These are phyloP conservation scores for Pluvianellus socialis DNA, from an alignment of 2,113 vertebrate genomes.

Conservation along the genomic window DNA sequence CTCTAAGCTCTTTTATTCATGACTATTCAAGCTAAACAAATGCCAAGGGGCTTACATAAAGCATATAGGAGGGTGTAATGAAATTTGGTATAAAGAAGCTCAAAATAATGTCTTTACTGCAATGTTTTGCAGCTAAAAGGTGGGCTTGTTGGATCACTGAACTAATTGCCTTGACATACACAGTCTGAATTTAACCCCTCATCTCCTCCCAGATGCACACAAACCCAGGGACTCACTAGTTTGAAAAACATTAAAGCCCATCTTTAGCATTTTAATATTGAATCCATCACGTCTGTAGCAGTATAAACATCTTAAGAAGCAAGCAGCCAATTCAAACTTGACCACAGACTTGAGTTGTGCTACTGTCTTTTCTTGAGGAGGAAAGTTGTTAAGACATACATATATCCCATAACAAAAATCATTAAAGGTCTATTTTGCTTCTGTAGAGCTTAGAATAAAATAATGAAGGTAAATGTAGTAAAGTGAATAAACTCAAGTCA, in stretches of 20 bases:
- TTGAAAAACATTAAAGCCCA: neutral
- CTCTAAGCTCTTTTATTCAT: conserved; percentile 67
- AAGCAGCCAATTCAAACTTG: neutral
- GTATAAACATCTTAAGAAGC: neutral
- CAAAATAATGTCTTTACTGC: conserved; percentile 47
- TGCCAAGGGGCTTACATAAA: conserved; percentile 60
- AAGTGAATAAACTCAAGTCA: neutral
- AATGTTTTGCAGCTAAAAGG: conserved; percentile 58
- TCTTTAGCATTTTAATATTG: neutral
- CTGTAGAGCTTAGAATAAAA: neutral
- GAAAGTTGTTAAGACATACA: neutral
- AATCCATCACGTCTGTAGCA: neutral
- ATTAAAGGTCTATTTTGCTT: neutral
- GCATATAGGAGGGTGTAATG: conserved; percentile 14
- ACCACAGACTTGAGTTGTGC: neutral
- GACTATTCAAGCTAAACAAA: conserved; percentile 72
- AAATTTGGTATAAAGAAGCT: conserved; percentile 60
- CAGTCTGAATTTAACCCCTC: conserved; percentile 11
- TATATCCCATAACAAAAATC: neutral
- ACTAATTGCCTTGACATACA: conserved; percentile 62
- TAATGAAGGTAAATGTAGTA: neutral
- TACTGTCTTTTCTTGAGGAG: neutral
- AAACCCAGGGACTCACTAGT: neutral
- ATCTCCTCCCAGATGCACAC: neutral
- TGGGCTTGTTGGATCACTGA: conserved; percentile 55